These are phyloP conservation scores for Sycobia sp. DNA, from an alignment of 1,140 invertebrate genomes.

Conservation along the genomic window DNA sequence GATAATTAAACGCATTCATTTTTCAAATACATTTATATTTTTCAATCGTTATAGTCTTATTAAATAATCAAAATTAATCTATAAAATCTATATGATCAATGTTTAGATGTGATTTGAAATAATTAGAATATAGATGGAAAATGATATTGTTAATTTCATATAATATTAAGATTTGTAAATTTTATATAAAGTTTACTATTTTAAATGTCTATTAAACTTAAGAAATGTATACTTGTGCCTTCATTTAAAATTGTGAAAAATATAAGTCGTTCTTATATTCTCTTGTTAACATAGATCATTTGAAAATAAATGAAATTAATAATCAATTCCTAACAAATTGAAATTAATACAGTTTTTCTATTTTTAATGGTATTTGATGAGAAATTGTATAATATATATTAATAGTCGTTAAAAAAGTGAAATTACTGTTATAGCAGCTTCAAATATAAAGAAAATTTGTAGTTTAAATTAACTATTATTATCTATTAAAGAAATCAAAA, in stretches of 20 bases:
- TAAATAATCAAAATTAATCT: no score
- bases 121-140: no score
- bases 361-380: slow-evolving; percentile 7
- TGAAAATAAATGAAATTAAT: neutral
- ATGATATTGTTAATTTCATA: no score
- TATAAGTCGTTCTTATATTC: no score
- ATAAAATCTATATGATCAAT: no score
- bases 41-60: no score
- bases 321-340: neutral
- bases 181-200: no score
- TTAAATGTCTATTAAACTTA: no score
- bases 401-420: slow-evolving; percentile 4
- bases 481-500: neutral
- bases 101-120: no score
- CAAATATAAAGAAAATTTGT: slow-evolving; percentile 4
- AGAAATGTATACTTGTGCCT: no score
- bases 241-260: no score
- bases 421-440: slow-evolving; percentile 2
- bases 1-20: neutral
- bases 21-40: neutral
- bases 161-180: no score
- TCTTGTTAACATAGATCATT: slow-evolving; percentile 6
- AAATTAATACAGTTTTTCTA: neutral
- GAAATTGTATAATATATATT: slow-evolving; percentile 14
- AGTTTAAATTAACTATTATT: slow-evolving; percentile 6